phyloP scores from a whole-genome alignment of 2,113 vertebrate species.

The Lichenostomus cassidix region DNA sequence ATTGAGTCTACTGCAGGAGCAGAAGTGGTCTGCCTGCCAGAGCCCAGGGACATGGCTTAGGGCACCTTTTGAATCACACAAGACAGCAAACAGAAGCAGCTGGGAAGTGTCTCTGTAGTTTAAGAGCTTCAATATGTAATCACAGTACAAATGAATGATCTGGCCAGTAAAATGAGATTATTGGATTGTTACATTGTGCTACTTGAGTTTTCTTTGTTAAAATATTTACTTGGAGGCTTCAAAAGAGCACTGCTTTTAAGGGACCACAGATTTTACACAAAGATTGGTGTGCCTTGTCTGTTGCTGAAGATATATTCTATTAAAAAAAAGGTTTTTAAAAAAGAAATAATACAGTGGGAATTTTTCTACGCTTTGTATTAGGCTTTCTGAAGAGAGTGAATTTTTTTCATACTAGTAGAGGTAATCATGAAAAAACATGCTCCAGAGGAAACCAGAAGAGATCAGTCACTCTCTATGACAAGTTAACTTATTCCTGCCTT shows the following conservation, averaged over 20 bases:
- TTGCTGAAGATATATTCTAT: not conserved
- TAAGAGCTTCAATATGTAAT: not conserved
- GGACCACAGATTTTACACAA: not conserved
- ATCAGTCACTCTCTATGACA: not conserved
- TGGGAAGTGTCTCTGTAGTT: not conserved
- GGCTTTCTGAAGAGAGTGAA: not conserved
- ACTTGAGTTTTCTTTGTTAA: not conserved
- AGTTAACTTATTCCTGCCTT: not conserved
- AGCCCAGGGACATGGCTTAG: not conserved
- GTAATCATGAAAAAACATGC: not conserved
- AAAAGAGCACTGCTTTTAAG: not conserved
- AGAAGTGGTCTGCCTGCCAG: not conserved
- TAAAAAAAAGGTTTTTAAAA: not conserved
- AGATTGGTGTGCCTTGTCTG: not conserved
- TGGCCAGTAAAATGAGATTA: not conserved
- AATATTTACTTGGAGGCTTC: not conserved
- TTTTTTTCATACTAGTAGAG: not conserved
- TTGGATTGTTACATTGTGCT: not conserved
- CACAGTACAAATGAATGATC: not conserved
- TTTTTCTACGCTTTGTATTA: not conserved
- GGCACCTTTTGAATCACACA: not conserved
- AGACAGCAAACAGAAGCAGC: not conserved
- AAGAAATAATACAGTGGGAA: not conserved
- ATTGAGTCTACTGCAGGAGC: not conserved
- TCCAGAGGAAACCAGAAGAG: not conserved